These are phyloP conservation scores for Mormoops blainvillei DNA, from an alignment of 2,113 vertebrate species.

Conservation along the genomic window DNA sequence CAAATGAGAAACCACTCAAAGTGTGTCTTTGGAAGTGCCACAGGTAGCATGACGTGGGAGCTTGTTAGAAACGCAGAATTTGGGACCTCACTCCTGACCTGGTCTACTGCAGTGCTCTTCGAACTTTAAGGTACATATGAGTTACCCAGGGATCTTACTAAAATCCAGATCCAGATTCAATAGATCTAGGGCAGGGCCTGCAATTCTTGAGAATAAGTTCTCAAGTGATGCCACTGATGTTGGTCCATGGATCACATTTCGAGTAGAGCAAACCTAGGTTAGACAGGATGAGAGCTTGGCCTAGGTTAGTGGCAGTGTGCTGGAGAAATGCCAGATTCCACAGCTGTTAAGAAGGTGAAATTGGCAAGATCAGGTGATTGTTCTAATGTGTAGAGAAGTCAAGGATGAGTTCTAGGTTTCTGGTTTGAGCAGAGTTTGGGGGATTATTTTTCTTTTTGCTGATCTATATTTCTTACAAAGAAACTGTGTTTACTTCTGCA, in stretches of 20 bases:
- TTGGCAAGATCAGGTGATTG: not conserved
- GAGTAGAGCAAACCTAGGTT: not conserved
- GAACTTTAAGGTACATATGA: not conserved
- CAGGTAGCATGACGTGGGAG: not conserved
- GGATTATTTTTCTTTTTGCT: not conserved
- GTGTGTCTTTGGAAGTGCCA: not conserved
- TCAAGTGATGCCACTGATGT: not conserved
- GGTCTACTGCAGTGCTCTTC: not conserved
- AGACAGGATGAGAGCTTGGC: not conserved
- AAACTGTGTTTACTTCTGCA: not conserved
- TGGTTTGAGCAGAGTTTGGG: not conserved
- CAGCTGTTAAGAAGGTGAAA: not conserved
- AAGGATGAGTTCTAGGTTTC: not conserved
- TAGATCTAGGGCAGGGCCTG: not conserved
- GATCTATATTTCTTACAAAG: not conserved
- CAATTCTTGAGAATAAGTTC: not conserved
- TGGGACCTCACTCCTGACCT: not conserved
- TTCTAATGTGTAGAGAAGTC: not conserved
- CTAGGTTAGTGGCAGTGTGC: not conserved
- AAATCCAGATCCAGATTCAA: not conserved
- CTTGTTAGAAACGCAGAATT: not conserved
- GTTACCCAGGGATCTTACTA: not conserved
- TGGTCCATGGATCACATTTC: not conserved
- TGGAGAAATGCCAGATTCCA: not conserved
- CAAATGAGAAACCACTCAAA: not conserved